Evolutionary conservation across 2,888 invertebrate species (phyloP).

Genomic region (Cryptocheilus praepositus): DNA sequence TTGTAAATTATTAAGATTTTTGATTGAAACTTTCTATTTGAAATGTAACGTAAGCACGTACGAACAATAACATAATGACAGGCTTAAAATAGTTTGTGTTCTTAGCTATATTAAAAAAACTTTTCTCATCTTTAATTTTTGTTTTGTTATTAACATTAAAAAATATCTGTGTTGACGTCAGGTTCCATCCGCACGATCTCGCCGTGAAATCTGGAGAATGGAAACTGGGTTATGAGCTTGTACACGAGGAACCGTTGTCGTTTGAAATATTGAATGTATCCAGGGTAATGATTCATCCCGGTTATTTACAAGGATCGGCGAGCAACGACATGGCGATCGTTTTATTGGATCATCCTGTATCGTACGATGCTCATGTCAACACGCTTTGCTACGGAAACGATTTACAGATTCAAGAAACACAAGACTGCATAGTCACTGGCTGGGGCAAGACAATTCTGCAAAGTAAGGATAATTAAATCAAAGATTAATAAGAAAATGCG

Average conservation of each 20-base stretch:
- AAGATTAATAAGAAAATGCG: neutral
- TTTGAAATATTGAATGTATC: conserved; percentile 86
- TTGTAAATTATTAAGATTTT: no score
- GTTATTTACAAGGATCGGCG: conserved; percentile 79
- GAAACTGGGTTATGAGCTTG: conserved; percentile 84
- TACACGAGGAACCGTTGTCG: conserved; percentile 83
- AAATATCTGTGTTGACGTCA: no score
- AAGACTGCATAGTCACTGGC: conserved; percentile 85
- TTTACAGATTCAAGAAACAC: conserved; percentile 46
- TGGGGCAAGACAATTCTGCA: conserved; percentile 89
- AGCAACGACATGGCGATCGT: conserved; percentile 85
- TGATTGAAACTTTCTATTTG: no score
- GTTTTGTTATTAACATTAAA: no score
- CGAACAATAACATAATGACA: no score
- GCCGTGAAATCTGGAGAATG: conserved; percentile 89
- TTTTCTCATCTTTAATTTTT: conserved; percentile 6
- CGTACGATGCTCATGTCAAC: conserved; percentile 83
- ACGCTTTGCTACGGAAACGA: conserved; percentile 81
- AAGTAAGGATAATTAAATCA: conserved; percentile 77
- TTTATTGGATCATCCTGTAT: conserved; percentile 77
- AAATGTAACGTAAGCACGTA: no score
- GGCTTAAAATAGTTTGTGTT: no score
- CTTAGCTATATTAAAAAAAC: no score
- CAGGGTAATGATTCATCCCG: conserved; percentile 83
- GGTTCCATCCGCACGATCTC: conserved; percentile 81